phyloP scores from a whole-genome alignment of 2,797 vertebrate species.

The Oreochromis mossambicus region DNA sequence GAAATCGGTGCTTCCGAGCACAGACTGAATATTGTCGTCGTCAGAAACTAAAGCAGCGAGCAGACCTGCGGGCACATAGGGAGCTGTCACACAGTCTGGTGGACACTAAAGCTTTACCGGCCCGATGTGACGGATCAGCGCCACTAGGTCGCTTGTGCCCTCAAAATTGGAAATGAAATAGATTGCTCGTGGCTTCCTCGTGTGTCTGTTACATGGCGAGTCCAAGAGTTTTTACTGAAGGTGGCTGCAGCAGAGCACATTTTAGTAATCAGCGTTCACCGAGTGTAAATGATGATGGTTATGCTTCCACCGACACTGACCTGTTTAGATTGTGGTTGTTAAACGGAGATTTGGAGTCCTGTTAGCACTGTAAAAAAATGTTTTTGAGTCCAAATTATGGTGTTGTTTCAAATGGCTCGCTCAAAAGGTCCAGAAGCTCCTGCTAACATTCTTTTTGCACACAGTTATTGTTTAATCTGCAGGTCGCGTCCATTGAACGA shows the following conservation, averaged over 20 bases:
- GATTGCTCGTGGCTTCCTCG: neutral
- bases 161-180: neutral
- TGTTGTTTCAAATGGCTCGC: neutral
- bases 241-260: neutral
- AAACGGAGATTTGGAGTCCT: neutral
- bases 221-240: neutral
- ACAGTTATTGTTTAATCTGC: neutral
- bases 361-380: neutral
- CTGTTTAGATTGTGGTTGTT: neutral
- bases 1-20: neutral
- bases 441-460: neutral
- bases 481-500: neutral
- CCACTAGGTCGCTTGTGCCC: neutral
- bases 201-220: neutral
- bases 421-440: neutral
- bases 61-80: neutral
- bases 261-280: neutral
- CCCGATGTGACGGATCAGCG: neutral
- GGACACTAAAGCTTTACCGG: neutral
- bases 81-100: neutral
- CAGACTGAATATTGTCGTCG: neutral
- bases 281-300: neutral
- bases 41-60: neutral
- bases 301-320: neutral
- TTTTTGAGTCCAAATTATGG: neutral